Conservation (phyloP, 2,113 vertebrate genomes). For the Chlorodrepanis virens region DNA sequence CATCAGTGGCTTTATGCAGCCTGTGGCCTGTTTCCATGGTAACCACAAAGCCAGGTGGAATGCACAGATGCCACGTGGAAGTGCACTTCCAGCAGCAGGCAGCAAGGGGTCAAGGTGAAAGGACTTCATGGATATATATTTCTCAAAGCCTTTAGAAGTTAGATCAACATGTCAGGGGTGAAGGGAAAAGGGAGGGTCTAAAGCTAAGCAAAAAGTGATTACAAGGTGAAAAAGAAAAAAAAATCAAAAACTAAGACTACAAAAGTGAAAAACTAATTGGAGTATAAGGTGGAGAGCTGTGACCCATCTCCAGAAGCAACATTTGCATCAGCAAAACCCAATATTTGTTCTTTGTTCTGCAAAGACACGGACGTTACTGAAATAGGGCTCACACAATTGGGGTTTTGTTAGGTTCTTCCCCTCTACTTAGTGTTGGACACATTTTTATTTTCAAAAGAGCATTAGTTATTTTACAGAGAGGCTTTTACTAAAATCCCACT, state of each 20-base stretch:
- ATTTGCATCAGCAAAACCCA: background rate
- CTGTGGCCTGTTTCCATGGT: background rate
- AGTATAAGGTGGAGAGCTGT: background rate
- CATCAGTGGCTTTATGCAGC: background rate
- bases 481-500: background rate
- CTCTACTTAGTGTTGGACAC: background rate
- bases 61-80: background rate
- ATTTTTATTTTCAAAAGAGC: background rate
- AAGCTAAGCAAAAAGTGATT: background rate
- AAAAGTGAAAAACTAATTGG: background rate
- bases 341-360: background rate
- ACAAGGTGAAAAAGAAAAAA: background rate
- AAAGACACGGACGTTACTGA: background rate
- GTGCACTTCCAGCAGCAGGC: background rate
- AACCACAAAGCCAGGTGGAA: conserved; percentile 17
- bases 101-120: background rate
- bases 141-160: background rate
- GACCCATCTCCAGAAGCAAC: background rate
- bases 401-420: background rate
- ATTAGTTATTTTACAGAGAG: background rate
- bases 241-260: background rate
- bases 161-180: background rate
- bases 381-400: background rate
- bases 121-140: background rate
- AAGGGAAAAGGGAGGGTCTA: background rate